Evolutionary conservation across 2,113 vertebrate species (phyloP), one percentile per base, ranked within the genome.

Genomic region (Leptobrachium ailaonicum): DNA sequence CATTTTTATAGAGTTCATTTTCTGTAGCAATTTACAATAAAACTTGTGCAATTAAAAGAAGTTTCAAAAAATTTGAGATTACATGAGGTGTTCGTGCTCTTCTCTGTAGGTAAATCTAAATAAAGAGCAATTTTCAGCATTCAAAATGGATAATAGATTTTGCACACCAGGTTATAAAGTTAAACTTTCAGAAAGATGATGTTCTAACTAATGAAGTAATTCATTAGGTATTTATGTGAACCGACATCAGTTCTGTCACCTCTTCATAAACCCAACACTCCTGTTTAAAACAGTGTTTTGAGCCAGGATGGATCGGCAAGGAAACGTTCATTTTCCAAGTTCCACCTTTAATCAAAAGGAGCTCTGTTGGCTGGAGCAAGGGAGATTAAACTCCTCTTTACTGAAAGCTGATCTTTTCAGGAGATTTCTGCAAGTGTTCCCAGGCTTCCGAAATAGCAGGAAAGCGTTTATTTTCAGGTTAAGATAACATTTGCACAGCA

Each of bases 391-490:
- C n/a, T 78, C 76, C 67, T 60, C 60, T 78, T 63, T 71, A 12
- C 68, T 78, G 76, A 78, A 78, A 78, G 76, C 45, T 78, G 67
- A 78, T 71, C 54, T 78, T 69, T 41, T 62, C 14, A 56, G 47
- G 67, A 78, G 76, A 78, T 71, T 78, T 77, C 76, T 60, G 43
- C 66, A 63, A 78, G 67, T 78, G 68, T 78, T 78, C 69, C 54
- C 58, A 32, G 76, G 76, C 76, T 78, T 78, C 76, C 67, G 76
- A 41, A 78, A 78, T 62, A 79, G 68, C 56, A 72, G 69, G 58
- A 71, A 72, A 78, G 60, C 10, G 58, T 1, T 32, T 53, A 64
- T 72, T 56, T 72, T 72, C 58, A 79, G 70, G 58, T 53, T 72
- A 72, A 62, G 50, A 79, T 50, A 75, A 80, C 79, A 80, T 67